phyloP scores from a whole-genome alignment of 2,113 vertebrate genomes.

The Halcyon senegalensis region DNA sequence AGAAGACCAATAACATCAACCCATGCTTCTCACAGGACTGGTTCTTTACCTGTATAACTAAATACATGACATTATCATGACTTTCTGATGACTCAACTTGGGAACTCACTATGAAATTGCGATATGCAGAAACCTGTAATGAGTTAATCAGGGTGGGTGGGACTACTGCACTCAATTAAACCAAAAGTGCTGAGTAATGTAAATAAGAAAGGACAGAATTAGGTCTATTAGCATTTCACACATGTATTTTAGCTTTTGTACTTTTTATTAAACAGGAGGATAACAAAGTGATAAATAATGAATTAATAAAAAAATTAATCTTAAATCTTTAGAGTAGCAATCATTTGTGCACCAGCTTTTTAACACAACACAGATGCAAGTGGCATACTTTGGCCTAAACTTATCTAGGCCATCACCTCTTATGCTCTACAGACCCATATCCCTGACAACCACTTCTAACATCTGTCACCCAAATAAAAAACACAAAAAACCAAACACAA shows the following conservation, averaged over 20 bases:
- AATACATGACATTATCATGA: neutral
- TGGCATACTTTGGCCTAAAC: neutral
- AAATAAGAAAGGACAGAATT: neutral
- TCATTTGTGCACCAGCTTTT: neutral
- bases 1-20: neutral
- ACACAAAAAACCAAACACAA: neutral
- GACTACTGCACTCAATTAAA: neutral
- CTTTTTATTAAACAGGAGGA: neutral
- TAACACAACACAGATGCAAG: neutral
- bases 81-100: neutral
- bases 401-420: neutral
- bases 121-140: neutral
- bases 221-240: neutral
- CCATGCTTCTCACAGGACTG: neutral
- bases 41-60: neutral
- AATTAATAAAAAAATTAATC: neutral
- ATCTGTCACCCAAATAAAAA: neutral
- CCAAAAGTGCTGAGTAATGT: neutral
- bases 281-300: neutral
- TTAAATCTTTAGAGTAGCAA: neutral
- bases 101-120: neutral
- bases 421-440: neutral
- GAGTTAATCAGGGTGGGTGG: neutral
- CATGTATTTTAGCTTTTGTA: neutral
- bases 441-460: neutral